Evolutionary conservation across 2,113 vertebrate species (phyloP), one percentile per base, ranked within the genome.

Genomic region (Tragelaphus strepsiceros): DNA sequence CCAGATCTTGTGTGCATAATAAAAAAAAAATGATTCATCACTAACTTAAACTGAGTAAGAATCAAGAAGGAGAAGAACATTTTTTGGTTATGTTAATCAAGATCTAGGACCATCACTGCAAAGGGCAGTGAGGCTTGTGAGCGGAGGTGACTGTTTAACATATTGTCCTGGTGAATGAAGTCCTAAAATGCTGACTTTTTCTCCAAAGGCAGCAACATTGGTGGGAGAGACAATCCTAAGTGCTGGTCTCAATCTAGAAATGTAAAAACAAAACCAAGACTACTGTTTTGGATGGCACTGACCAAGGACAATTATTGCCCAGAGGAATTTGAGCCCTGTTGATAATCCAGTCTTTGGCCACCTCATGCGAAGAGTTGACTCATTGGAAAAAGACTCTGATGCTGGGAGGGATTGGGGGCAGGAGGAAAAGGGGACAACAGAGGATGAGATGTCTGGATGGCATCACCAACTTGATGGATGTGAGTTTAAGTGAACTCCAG

Each of bases 291-390:
- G 58, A 32, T 71, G 61, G 43, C 95, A 84, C 12, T 96, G 77
- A 82, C 67, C n/a, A 87, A 97, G 78, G 80, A 91, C 67, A 88
- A 6, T 53, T 43, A 49, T 3, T 58, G 13, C 43, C 61, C 93
- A 95, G n/a, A 74, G 86, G 85, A 84, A 89, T 71, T 17, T 89
- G 59, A 91, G 56, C 46, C 82, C 89, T 87, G 77, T 43, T 81
- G 82, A 89, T 83, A 82, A 97, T 28, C n/a, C 67, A 95, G 85
- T 49, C 51, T 61, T 61, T 61, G 59, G 59, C 59, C 13, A 61
- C 12, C 24, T 61, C 59, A 30, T 14, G 6, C 2, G 0, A 61
- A 61, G 59, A 61, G 26, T 3, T 61, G 59, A 14, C 26, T 61
- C 59, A 61, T 0, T 61, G 59, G 26, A 43, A 61, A 61, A 61